Base-by-base conservation (phyloP, 2,888 invertebrate species). In the Rhopalosiphum nymphaeae region DNA sequence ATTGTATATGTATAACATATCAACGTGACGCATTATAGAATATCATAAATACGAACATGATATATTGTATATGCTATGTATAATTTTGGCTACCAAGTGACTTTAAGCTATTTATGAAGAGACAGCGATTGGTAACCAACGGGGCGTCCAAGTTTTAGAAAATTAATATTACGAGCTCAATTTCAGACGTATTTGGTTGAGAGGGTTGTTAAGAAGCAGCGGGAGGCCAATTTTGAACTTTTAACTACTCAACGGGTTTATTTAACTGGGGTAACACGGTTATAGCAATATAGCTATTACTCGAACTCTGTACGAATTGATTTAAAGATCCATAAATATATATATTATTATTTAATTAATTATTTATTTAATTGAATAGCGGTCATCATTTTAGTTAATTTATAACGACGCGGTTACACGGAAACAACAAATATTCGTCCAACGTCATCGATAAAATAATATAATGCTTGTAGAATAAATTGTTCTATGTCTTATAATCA, bases 151-250 rank as follows among this genome's bases (percentile, higher is more conserved):
- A 29, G 61, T 42, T 87, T 36, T 36, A 57, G 61, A 53, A 88
- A 92, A 92, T 88, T 92, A 88, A 92, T 92, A 92, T 88, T 36
- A n/a, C 61, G 42, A 29, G 67, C 87, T 92, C 53, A n/a, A 88
- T 78, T 88, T 88, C 57, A 84, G 29, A 85, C 36, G 26, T 67
- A 67, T 61, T 91, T 0, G 36, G n/a, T 46, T 13, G 29, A 0
- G 46, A 21, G 67, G 49, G 88, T 21, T 42, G 67, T 67, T 78
- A 49, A 61, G 46, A 88, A 92, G 13, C 92, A 67, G 88, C 92
- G 11, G 92, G 92, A 78, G 53, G 42, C 92, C 92, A 92, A 92
- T 92, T 92, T 67, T 67, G 29, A 88, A 92, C 86, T 87, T 61
- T 67, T 42, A 78, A 78, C 49, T 78, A 36, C 78, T 78, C 78